These are phyloP conservation scores for Gila orcuttii DNA, from an alignment of 2,113 vertebrate genomes.

Conservation along the genomic window DNA sequence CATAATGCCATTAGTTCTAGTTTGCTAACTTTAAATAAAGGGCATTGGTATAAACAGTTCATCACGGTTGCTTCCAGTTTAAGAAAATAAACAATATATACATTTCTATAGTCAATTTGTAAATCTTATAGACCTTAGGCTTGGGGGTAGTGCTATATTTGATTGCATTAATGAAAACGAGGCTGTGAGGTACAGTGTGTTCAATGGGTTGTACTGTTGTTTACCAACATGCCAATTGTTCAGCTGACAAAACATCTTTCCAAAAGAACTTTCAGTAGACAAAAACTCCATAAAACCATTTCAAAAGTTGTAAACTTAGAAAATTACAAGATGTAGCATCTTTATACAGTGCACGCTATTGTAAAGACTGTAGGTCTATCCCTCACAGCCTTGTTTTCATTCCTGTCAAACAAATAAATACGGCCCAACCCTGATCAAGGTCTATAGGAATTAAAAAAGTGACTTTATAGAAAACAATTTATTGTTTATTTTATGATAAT, in stretches of 20 bases:
- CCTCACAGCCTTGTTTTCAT: not conserved
- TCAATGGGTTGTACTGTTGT: not conserved
- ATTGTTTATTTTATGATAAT: too few relatives aligned
- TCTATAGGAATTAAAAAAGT: too few relatives aligned
- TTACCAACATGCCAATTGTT: not conserved
- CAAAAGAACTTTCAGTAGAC: not conserved
- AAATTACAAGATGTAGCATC: not conserved
- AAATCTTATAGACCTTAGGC: too few relatives aligned
- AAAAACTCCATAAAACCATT: not conserved
- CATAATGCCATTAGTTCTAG: constrained; percentile 65
- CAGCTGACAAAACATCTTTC: too few relatives aligned
- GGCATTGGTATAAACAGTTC: constrained; percentile 63
- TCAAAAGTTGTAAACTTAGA: not conserved
- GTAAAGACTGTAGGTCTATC: not conserved
- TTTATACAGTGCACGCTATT: not conserved
- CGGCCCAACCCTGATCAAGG: too few relatives aligned
- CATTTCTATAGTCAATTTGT: too few relatives aligned
- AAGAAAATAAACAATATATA: too few relatives aligned
- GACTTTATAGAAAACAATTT: too few relatives aligned
- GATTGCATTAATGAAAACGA: too few relatives aligned
- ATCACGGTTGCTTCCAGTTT: constrained; percentile 38
- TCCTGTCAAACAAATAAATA: not conserved
- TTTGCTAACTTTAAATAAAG: constrained; percentile 64
- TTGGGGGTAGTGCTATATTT: too few relatives aligned
- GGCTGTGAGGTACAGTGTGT: too few relatives aligned